phyloP scores from a whole-genome alignment of 2,797 vertebrate species.

The Poecilia picta region DNA sequence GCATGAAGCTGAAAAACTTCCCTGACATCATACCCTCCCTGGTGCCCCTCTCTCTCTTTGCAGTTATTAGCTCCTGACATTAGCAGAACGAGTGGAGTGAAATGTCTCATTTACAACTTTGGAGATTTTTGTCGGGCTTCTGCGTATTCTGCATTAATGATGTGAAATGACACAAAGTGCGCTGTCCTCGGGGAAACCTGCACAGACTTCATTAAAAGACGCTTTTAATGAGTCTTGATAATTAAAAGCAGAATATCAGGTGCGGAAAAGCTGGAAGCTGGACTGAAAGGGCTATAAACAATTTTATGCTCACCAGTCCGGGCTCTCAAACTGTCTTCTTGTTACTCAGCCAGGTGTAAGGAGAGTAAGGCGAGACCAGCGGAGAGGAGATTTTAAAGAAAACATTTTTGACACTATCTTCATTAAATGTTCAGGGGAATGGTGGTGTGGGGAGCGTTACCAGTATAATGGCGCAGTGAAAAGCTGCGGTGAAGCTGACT shows the following conservation, averaged over 20 bases:
- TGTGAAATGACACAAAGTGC: constrained; percentile 71
- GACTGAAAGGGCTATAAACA: constrained; percentile 76
- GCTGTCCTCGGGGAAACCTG: constrained; percentile 59
- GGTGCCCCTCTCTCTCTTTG: constrained; percentile 16
- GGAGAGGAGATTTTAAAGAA: constrained; percentile 35
- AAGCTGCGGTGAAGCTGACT: constrained; percentile 41
- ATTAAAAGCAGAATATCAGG: constrained; percentile 74
- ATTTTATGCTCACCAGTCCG: constrained; percentile 60
- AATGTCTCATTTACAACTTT: constrained; percentile 70
- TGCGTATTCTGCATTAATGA: constrained; percentile 68
- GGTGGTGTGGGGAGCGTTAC: not conserved
- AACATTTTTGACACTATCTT: constrained; percentile 38
- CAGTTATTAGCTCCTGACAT: constrained; percentile 50
- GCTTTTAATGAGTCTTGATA: constrained; percentile 81
- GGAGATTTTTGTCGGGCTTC: constrained; percentile 55
- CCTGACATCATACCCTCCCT: constrained; percentile 16
- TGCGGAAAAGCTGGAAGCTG: constrained; percentile 60
- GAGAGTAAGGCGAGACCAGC: constrained; percentile 32
- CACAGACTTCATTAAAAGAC: constrained; percentile 73
- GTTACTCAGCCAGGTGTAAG: constrained; percentile 30
- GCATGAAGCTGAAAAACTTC: constrained; percentile 28
- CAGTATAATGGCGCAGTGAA: constrained; percentile 35
- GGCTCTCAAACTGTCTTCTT: constrained; percentile 41
- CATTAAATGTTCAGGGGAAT: constrained; percentile 40
- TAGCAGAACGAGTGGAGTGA: constrained; percentile 60